phyloP scores from a whole-genome alignment of 1,140 invertebrate genomes.

The Philopotamus ludificatus region DNA sequence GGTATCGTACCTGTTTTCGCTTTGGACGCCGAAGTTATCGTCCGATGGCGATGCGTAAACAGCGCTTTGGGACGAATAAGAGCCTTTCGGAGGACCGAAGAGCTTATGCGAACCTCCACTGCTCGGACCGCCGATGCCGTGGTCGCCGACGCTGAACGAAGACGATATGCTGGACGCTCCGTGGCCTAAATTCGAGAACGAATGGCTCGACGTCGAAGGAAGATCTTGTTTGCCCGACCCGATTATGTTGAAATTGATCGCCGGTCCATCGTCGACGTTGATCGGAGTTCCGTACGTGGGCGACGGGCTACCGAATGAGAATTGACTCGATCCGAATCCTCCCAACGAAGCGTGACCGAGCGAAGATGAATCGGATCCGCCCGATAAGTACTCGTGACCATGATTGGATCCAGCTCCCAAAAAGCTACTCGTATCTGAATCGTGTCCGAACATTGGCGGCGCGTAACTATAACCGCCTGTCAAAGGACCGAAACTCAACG shows the following conservation, averaged over 20 bases:
- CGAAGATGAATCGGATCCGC: slow-evolving; percentile 20
- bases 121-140: slow-evolving; percentile 14
- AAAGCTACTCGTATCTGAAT: slow-evolving; percentile 18
- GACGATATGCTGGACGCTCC: slow-evolving; percentile 10
- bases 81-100: slow-evolving; percentile 22
- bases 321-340: slow-evolving; percentile 18
- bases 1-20: slow-evolving; percentile 33
- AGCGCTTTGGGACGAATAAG: slow-evolving; percentile 17
- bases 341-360: slow-evolving; percentile 16
- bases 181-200: neutral
- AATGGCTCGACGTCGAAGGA: neutral
- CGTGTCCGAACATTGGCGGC: slow-evolving; percentile 15
- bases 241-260: slow-evolving; percentile 22
- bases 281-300: slow-evolving; percentile 14
- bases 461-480: slow-evolving; percentile 11
- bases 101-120: slow-evolving; percentile 26
- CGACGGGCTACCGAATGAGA: slow-evolving; percentile 19
- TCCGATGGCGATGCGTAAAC: slow-evolving; percentile 13
- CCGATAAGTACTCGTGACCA: slow-evolving; percentile 5
- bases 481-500: slow-evolving; percentile 30
- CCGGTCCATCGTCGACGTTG: slow-evolving; percentile 15
- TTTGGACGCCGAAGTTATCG: slow-evolving; percentile 26
- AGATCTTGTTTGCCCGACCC: slow-evolving; percentile 30
- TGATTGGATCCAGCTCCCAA: neutral
- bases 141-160: slow-evolving; percentile 14